These are phyloP conservation scores for Lasaia peninsularis DNA, from an alignment of 1,140 invertebrate genomes.

Conservation along the genomic window DNA sequence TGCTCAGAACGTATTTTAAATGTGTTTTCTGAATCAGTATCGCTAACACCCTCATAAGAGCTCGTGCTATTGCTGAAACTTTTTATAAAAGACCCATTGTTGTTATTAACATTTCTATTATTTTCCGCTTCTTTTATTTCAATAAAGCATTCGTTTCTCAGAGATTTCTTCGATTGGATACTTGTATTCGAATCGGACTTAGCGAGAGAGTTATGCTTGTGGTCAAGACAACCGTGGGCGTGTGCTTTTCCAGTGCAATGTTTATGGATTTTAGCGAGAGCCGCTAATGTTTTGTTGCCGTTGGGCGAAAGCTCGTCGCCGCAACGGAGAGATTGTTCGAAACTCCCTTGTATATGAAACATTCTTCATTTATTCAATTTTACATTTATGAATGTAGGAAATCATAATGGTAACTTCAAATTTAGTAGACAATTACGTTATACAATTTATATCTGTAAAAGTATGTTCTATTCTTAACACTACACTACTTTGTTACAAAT, in stretches of 20 bases:
- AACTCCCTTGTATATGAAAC: slow-evolving; percentile 81
- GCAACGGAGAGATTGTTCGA: slow-evolving; percentile 82
- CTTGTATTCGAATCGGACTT: slow-evolving; percentile 72
- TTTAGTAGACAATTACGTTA: too few species aligned
- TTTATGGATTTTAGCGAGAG: slow-evolving; percentile 80
- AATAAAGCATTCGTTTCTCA: slow-evolving; percentile 63
- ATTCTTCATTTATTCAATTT: slow-evolving; percentile 67
- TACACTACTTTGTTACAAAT: too few species aligned
- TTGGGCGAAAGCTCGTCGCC: slow-evolving; percentile 75
- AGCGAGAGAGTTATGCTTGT: slow-evolving; percentile 49
- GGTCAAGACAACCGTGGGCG: slow-evolving; percentile 78
- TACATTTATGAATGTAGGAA: too few species aligned
- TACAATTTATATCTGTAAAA: too few species aligned
- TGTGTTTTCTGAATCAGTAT: slow-evolving; percentile 75
- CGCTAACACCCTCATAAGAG: slow-evolving; percentile 77
- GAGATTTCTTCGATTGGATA: slow-evolving; percentile 64
- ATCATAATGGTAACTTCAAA: too few species aligned
- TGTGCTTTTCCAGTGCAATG: slow-evolving; percentile 85
- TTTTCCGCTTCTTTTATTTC: slow-evolving; percentile 66
- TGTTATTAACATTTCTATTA: slow-evolving; percentile 32
- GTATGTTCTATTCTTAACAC: too few species aligned
- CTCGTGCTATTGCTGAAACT: slow-evolving; percentile 77
- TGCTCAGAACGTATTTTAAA: slow-evolving; percentile 46
- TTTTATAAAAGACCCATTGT: slow-evolving; percentile 54
- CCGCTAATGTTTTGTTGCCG: slow-evolving; percentile 74